A percentile compares a stretch with the other conserved stretches of the same genome.
Evolutionary conservation across 2,797 vertebrate species (phyloP).

Genomic region (Microchirus variegatus): DNA sequence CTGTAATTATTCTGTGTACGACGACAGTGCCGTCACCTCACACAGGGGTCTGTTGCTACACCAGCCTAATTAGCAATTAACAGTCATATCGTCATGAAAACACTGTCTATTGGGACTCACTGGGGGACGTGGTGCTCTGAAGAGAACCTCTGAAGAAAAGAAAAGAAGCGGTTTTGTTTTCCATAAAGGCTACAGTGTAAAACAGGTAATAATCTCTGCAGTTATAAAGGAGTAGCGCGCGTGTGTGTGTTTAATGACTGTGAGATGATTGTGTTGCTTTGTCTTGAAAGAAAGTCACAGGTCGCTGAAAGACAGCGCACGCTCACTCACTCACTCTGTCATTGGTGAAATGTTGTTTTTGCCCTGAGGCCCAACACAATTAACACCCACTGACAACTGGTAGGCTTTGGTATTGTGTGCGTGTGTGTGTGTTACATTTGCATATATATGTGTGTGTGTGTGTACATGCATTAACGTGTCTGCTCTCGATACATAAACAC

Average conservation of each 20-base stretch:
- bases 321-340: conserved; percentile 42
- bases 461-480: conserved; percentile 31
- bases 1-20: conserved; percentile 75
- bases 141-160: conserved; percentile 35
- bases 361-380: conserved; percentile 77
- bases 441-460: background rate
- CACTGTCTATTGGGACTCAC: conserved; percentile 50
- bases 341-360: conserved; percentile 70
- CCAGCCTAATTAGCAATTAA: conserved; percentile 77
- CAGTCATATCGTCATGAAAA: conserved; percentile 68
- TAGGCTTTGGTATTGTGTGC: conserved; percentile 18
- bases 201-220: conserved; percentile 3
- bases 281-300: conserved; percentile 26
- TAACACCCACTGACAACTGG: conserved; percentile 74
- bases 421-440: background rate
- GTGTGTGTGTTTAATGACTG: conserved; percentile 1
- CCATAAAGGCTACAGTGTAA: background rate
- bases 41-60: conserved; percentile 66
- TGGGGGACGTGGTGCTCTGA: conserved; percentile 28
- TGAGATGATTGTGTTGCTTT: conserved; percentile 32
- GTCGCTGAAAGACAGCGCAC: conserved; percentile 46
- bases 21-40: conserved; percentile 65
- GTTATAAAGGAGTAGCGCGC: background rate
- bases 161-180: background rate
- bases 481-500: conserved; percentile 49